These are phyloP conservation scores for Nymphalis c-album DNA, from an alignment of 2,888 invertebrate species.

Conservation along the genomic window DNA sequence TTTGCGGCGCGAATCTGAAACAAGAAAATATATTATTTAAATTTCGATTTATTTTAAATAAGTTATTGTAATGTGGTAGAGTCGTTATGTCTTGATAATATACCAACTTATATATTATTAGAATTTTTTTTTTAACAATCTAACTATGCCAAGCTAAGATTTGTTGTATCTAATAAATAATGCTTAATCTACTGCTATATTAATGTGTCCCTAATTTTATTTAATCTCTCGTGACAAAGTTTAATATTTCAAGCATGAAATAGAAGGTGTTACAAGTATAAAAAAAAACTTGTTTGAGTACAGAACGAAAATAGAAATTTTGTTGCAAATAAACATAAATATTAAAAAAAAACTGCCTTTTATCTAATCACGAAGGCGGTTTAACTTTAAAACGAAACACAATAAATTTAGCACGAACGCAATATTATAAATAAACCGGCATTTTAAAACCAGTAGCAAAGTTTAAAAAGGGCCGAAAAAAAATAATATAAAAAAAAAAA, in stretches of 20 bases:
- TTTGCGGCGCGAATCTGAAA: conserved; percentile 45
- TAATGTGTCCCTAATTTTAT: neutral
- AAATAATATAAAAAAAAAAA: conserved; percentile 33
- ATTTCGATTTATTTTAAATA: conserved; percentile 4
- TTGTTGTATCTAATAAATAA: too few species aligned
- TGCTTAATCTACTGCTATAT: too few species aligned
- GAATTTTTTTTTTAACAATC: neutral
- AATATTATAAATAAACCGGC: conserved; percentile 36
- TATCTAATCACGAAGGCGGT: conserved; percentile 34
- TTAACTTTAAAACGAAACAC: conserved; percentile 27
- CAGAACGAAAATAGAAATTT: conserved; percentile 29
- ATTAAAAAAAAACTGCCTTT: conserved; percentile 24
- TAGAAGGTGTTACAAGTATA: conserved; percentile 22
- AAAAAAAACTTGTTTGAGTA: conserved; percentile 13
- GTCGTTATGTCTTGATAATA: neutral
- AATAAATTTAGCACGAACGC: conserved; percentile 34
- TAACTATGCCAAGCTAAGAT: too few species aligned
- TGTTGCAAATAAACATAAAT: conserved; percentile 24
- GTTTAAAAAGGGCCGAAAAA: conserved; percentile 36
- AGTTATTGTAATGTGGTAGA: conserved; percentile 1
- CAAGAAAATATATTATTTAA: conserved; percentile 36
- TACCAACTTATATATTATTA: neutral
- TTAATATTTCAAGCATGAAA: conserved; percentile 20
- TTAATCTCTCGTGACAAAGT: conserved; percentile 24
- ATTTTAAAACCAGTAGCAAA: conserved; percentile 34